phyloP scores from a whole-genome alignment of 2,797 vertebrate genomes.

The Numenius phaeopus region DNA sequence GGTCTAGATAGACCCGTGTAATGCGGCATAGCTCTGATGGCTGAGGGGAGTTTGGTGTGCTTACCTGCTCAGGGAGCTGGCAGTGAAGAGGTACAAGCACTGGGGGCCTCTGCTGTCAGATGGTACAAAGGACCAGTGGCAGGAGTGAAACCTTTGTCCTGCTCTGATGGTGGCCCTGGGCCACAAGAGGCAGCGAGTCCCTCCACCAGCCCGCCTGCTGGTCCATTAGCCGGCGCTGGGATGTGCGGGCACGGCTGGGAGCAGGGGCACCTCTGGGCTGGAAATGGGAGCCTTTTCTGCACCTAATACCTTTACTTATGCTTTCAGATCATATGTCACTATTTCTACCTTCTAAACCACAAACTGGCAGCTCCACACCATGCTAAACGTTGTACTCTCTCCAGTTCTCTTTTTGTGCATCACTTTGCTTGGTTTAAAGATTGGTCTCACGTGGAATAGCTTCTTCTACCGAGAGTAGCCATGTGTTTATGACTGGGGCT shows the following conservation, averaged over 20 bases:
- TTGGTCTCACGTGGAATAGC: background rate
- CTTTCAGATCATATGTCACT: background rate
- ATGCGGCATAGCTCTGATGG: rapidly evolving
- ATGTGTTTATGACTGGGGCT: background rate
- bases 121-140: background rate
- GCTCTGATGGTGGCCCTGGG: background rate
- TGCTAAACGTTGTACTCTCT: background rate
- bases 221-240: rapidly evolving
- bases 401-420: background rate
- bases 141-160: background rate
- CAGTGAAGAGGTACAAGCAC: background rate
- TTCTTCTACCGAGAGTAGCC: background rate
- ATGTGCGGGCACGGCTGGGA: rapidly evolving
- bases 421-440: background rate
- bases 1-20: background rate
- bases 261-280: background rate
- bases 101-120: background rate
- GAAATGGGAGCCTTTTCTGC: background rate
- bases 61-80: background rate
- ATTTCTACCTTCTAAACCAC: background rate
- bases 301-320: background rate
- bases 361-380: background rate
- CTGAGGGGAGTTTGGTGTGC: rapidly evolving
- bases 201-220: background rate
- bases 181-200: rapidly evolving